Evolutionary conservation across 2,888 invertebrate genomes (phyloP).

Genomic region (Brenthis daphne): DNA sequence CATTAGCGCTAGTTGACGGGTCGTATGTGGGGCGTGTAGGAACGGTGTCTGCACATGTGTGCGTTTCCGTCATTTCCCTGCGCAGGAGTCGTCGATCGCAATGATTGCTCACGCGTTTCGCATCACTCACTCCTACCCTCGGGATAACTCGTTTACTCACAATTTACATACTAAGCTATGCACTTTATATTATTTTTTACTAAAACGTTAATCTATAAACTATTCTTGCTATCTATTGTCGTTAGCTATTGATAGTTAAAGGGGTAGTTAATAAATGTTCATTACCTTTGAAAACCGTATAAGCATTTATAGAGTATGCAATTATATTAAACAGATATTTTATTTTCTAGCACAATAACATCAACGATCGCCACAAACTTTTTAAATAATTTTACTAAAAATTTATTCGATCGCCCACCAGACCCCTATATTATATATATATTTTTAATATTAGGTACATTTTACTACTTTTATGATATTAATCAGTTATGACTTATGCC

Average conservation of each 20-base stretch:
- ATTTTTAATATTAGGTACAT: no score
- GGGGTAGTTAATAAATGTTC: neutral
- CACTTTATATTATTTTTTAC: conserved; percentile 59
- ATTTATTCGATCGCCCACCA: no score
- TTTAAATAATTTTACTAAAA: no score
- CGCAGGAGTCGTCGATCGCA: conserved; percentile 76
- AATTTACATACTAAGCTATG: conserved; percentile 74
- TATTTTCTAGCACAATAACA: no score
- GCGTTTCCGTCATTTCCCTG: conserved; percentile 73
- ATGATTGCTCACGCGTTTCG: conserved; percentile 81
- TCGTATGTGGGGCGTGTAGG: conserved; percentile 41
- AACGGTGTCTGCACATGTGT: conserved; percentile 46
- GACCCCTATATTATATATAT: no score
- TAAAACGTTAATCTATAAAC: conserved; percentile 65
- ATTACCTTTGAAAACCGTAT: neutral
- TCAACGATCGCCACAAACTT: no score
- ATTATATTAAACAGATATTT: neutral
- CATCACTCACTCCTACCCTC: conserved; percentile 76
- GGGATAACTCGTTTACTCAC: conserved; percentile 72
- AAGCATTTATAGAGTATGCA: neutral
- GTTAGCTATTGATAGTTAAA: conserved; percentile 17
- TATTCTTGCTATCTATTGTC: conserved; percentile 25
- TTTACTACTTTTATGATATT: no score
- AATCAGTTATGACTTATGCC: no score
- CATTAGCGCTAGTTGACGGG: conserved; percentile 39